A percentile compares a stretch with the other conserved stretches of the same genome.
Conservation (phyloP, 2,797 vertebrate genomes). For the Catharus ustulatus region DNA sequence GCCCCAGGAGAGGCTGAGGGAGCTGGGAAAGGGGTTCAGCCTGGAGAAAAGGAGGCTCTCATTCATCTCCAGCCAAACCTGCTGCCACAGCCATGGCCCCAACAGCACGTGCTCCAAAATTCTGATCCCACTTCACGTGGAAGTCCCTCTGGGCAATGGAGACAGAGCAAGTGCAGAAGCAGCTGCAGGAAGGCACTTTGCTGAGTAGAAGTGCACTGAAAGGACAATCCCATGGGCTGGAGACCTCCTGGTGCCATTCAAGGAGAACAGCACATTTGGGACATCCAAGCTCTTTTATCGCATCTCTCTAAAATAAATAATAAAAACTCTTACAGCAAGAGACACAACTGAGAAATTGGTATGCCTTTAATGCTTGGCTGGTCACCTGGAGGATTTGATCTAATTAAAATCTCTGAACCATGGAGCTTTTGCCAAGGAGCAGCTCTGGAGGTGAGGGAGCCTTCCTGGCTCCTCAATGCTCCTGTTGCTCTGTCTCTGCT, state of each 20-base stretch:
- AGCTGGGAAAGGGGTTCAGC: background rate
- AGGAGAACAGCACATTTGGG: background rate
- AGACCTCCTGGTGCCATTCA: background rate
- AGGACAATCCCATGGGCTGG: background rate
- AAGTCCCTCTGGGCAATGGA: background rate
- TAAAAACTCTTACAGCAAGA: background rate
- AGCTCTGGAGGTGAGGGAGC: background rate
- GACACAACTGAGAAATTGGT: background rate
- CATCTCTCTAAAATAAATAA: constrained; percentile 29
- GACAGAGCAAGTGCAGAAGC: background rate
- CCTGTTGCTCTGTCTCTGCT: background rate
- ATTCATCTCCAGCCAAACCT: background rate
- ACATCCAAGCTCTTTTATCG: background rate
- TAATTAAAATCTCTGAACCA: constrained; percentile 60
- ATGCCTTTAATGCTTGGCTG: constrained; percentile 15
- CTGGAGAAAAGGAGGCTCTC: background rate
- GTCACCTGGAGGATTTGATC: constrained; percentile 35
- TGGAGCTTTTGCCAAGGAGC: constrained; percentile 15
- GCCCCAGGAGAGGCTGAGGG: background rate
- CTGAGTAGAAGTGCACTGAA: background rate
- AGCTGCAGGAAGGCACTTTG: background rate
- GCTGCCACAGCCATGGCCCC: background rate
- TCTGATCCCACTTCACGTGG: background rate
- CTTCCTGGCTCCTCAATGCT: background rate
- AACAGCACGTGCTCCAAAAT: background rate